Conservation (phyloP, 2,888 invertebrate species). For the Tipula vernalis region DNA sequence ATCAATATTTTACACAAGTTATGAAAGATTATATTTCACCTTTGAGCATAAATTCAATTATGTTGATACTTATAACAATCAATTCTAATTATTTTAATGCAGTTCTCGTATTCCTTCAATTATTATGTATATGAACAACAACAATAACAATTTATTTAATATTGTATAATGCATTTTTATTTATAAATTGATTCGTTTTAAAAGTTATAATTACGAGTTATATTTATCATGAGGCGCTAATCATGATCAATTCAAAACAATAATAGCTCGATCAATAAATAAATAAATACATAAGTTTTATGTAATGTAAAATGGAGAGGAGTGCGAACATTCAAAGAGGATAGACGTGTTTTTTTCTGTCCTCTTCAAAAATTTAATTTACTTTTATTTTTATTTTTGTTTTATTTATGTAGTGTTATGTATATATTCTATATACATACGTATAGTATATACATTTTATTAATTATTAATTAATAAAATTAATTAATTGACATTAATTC, state of each 20-base stretch:
- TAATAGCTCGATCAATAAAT: not conserved
- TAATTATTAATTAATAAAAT: no score
- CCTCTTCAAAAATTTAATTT: no score
- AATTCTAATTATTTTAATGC: not conserved
- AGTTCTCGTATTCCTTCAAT: not conserved
- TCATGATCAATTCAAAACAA: not conserved
- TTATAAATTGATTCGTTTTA: not conserved
- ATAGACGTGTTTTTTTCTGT: no score
- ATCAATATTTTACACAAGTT: not conserved
- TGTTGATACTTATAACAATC: not conserved
- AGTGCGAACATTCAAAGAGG: no score
- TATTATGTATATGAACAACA: not conserved
- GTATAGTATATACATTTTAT: no score
- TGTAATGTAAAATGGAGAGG: not conserved
- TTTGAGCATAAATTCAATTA: not conserved
- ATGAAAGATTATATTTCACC: not conserved
- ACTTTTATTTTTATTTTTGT: no score
- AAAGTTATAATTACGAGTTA: not conserved
- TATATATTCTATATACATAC: no score
- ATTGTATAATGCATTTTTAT: not conserved
- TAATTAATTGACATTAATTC: no score
- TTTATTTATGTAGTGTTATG: no score
- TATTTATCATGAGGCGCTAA: slow-evolving; percentile 4
- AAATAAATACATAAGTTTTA: not conserved
- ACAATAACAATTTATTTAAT: not conserved